Conservation (phyloP, 2,797 vertebrate species). For the Taenioides sp. region DNA sequence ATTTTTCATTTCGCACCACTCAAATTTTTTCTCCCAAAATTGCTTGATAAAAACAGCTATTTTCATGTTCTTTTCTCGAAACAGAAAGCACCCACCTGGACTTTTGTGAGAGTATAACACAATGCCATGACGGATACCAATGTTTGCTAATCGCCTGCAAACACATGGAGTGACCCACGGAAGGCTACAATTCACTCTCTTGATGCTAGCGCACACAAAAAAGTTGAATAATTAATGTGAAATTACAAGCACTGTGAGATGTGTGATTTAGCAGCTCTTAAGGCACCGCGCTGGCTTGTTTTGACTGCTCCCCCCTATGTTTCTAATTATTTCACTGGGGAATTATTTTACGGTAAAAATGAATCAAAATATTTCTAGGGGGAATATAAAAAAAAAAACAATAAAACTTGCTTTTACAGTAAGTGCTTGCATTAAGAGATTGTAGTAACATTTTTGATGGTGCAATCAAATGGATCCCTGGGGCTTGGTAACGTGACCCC, state of each 20-base stretch:
- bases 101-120: constrained; percentile 21
- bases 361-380: constrained; percentile 1
- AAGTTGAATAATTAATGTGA: constrained; percentile 58
- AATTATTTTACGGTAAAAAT: constrained; percentile 42
- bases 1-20: constrained; percentile 8
- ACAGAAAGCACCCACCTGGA: background rate
- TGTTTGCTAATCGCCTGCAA: constrained; percentile 30
- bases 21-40: background rate
- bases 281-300: constrained; percentile 40
- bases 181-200: constrained; percentile 33
- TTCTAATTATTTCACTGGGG: constrained; percentile 52
- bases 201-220: constrained; percentile 12
- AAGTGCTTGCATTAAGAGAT: constrained; percentile 21
- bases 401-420: background rate
- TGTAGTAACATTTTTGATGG: constrained; percentile 27
- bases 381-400: background rate
- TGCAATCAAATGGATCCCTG: constrained; percentile 45
- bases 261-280: constrained; percentile 56
- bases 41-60: constrained; percentile 6
- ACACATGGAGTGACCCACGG: constrained; percentile 29
- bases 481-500: constrained; percentile 51
- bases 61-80: constrained; percentile 16
- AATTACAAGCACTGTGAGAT: constrained; percentile 47
- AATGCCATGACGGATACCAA: constrained; percentile 15
- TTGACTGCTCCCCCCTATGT: constrained; percentile 38